Evolutionary conservation across 2,113 vertebrate genomes (phyloP).

Genomic region (Syrmaticus mikado): DNA sequence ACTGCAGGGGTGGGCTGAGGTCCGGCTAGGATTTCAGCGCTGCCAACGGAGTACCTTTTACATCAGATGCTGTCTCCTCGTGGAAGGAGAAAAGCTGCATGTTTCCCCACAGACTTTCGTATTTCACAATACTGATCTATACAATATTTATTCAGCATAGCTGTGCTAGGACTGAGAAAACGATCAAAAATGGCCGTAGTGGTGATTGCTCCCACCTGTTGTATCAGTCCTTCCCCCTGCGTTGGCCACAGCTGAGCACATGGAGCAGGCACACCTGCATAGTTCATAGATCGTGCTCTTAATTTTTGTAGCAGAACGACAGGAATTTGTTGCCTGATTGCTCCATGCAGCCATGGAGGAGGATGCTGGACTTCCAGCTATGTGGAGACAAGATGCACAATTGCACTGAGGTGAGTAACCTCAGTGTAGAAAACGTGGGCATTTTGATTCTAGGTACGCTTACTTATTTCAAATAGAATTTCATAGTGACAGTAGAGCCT

Average conservation of each 20-base stretch:
- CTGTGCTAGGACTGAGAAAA: background rate
- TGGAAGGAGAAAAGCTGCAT: no score
- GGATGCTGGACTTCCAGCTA: background rate
- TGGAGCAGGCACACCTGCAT: accelerated
- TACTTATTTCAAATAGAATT: background rate
- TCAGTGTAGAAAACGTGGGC: background rate
- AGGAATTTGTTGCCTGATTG: background rate
- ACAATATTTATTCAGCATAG: background rate
- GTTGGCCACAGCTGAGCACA: accelerated
- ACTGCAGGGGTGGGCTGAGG: accelerated
- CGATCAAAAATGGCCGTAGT: accelerated
- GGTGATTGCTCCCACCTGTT: accelerated
- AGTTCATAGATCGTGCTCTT: accelerated
- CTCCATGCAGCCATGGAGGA: background rate
- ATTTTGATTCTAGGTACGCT: background rate
- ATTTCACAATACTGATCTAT: background rate
- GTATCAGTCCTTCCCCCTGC: background rate
- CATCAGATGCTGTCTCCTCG: background rate
- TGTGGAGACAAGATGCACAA: background rate
- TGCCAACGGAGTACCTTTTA: accelerated
- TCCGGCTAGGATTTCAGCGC: accelerated
- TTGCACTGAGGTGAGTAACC: background rate
- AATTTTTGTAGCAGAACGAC: background rate
- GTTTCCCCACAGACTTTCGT: accelerated
- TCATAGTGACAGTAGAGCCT: background rate